phyloP scores from a whole-genome alignment of 1,140 invertebrate genomes.

The Aleiodes sp. region DNA sequence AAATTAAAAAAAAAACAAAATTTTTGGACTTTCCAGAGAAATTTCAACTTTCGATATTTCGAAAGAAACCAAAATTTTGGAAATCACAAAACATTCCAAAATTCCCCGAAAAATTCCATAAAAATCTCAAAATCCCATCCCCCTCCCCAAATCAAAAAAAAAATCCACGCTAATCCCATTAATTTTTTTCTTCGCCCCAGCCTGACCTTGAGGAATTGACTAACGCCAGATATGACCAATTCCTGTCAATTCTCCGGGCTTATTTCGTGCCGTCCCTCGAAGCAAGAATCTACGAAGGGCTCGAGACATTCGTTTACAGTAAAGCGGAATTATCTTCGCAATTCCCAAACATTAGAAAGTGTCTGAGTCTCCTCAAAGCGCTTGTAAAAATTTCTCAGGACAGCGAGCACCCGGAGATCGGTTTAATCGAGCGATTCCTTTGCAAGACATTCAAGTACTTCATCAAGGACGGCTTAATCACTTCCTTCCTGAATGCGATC shows the following conservation, averaged over 20 bases:
- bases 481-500: slow-evolving; percentile 46
- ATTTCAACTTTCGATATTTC: too few species aligned
- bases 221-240: slow-evolving; percentile 36
- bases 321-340: slow-evolving; percentile 35
- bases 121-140: too few species aligned
- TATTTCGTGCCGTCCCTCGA: slow-evolving; percentile 50
- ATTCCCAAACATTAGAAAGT: slow-evolving; percentile 42
- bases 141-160: neutral
- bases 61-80: too few species aligned
- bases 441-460: slow-evolving; percentile 40
- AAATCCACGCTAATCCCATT: neutral
- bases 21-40: too few species aligned
- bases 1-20: too few species aligned
- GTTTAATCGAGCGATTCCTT: slow-evolving; percentile 31
- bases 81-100: too few species aligned
- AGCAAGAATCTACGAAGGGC: slow-evolving; percentile 35
- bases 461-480: slow-evolving; percentile 43
- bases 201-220: too few species aligned
- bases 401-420: neutral
- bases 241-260: slow-evolving; percentile 45
- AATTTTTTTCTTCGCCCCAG: neutral
- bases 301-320: slow-evolving; percentile 49
- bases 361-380: slow-evolving; percentile 32
- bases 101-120: too few species aligned
- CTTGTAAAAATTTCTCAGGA: neutral